Evolutionary conservation across 2,888 invertebrate genomes (phyloP), one percentile per base, ranked within the genome.

Genomic region (Oxyteleia sp.): DNA sequence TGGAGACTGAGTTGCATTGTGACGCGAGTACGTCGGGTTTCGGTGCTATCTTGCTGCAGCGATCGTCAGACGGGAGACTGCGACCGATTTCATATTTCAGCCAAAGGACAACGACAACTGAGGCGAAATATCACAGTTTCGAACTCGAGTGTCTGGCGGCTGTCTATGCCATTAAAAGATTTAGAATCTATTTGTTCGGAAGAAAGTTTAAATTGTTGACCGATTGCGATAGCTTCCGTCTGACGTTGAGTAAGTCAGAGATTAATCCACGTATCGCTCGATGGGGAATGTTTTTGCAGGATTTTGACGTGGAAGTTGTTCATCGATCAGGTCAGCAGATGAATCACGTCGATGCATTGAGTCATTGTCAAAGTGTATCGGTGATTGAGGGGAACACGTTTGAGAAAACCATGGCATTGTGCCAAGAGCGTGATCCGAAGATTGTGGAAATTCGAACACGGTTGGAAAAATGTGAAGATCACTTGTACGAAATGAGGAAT

Each of bases 1-100:
- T 81, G 11, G 86, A 89, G 53, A 92, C 90, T 7, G 88, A 92
- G n/a, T n/a, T n/a, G n/a, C n/a, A n/a, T n/a, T n/a, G n/a, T n/a
- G n/a, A n/a, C n/a, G n/a, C n/a, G n/a, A n/a, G n/a, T n/a, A n/a
- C n/a, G n/a, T n/a, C n/a, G n/a, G n/a, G n/a, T n/a, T n/a, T n/a
- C n/a, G n/a, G 89, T 0, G 87, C 88, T 0, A 89, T 92, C 16
- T 74, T 91, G 10, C 15, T 91, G 69, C 92, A 91, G 69, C 87
- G 79, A 78, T 87, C 91, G 47, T 51, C 10, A 7, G 84, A 82
- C 13, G 51, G 61, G 4, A 15, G 26, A 7, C 45, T 83, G 41
- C 32, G 88, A 18, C 89, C 89, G 0, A 71, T 91, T 0, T 90
- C 87, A 47, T 90, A 88, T 71, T 90, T 89, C 81, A 89, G 89